Evolutionary conservation across 1,140 invertebrate genomes (phyloP), one percentile per base, ranked within the genome.

Genomic region (Drosophila parabipectinata): DNA sequence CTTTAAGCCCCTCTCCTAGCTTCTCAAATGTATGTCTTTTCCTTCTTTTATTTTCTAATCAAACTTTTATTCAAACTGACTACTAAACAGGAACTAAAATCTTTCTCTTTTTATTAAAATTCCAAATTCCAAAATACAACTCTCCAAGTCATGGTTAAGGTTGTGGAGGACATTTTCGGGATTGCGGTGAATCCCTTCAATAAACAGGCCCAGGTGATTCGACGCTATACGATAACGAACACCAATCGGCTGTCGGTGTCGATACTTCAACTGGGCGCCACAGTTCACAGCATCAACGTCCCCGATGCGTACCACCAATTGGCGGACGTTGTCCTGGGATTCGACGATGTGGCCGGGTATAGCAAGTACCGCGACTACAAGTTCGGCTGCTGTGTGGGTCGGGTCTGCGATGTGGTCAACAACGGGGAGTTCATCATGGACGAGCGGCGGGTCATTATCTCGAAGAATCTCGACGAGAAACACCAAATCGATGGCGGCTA

Each of bases 401-500:
- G 98, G 67, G 95, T 97, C 15, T 96, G 96, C 0, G 98, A 98
- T 92, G 93, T 98, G 39, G 97, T 98, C 66, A 94, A 93, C 0
- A 93, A 94, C 26, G 96, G 93, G 0, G 92, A 92, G 75, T 97
- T 98, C 73, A 91, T 77, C 1, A 91, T 98, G 10, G 95, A 96
- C 61, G 95, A 94, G 1, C 87, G 93, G 24, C 92, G 92, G 3
- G 97, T 97, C 83, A 79, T 93, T 1, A 84, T 98, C 1, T 93
- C 94, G 0, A 94, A 94, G 48, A 99, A 99, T 88, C 88, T 93
- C 12, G 94, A 94, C 34, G 93, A 93, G 2, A 92, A 93, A 3
- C 95, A 97, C 88, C 95, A 95, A 74, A 92, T 98, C 5, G 97
- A 99, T 92, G 98, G 98, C 2, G 98, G 98, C 0, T 88, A 94